Evolutionary conservation across 2,797 vertebrate genomes (phyloP).

Genomic region (Anguilla obscura): DNA sequence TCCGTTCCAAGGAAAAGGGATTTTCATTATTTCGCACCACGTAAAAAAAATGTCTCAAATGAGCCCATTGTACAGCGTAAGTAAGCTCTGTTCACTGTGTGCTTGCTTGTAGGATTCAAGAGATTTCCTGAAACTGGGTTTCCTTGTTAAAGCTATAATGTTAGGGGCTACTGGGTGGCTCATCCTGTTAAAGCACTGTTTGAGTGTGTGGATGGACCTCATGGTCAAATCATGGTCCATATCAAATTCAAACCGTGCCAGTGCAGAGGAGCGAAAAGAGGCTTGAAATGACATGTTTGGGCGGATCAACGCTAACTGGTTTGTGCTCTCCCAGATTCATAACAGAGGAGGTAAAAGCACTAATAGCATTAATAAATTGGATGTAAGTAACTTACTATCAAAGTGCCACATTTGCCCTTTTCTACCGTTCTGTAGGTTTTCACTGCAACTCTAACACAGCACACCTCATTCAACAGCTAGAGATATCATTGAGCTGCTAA

Average conservation of each 20-base stretch:
- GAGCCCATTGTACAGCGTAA: neutral
- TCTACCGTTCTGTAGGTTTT: neutral
- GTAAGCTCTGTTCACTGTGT: neutral
- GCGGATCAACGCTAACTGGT: neutral
- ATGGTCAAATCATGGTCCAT: neutral
- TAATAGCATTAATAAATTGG: neutral
- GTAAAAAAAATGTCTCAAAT: neutral
- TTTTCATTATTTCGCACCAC: neutral
- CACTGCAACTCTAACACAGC: too few species aligned
- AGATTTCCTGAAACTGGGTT: neutral
- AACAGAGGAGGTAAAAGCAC: neutral
- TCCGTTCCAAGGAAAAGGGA: neutral
- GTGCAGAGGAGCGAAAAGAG: neutral
- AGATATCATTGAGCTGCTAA: too few species aligned
- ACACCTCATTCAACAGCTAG: too few species aligned
- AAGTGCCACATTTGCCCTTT: neutral
- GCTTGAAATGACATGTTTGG: neutral
- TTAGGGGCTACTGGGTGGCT: neutral
- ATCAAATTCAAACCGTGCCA: neutral
- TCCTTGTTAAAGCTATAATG: neutral
- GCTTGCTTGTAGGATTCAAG: neutral
- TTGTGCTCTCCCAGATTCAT: neutral
- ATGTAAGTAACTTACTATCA: neutral
- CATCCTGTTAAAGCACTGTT: neutral
- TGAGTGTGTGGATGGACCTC: neutral